Conservation (phyloP, 2,113 vertebrate genomes). For the Xerus inauris region DNA sequence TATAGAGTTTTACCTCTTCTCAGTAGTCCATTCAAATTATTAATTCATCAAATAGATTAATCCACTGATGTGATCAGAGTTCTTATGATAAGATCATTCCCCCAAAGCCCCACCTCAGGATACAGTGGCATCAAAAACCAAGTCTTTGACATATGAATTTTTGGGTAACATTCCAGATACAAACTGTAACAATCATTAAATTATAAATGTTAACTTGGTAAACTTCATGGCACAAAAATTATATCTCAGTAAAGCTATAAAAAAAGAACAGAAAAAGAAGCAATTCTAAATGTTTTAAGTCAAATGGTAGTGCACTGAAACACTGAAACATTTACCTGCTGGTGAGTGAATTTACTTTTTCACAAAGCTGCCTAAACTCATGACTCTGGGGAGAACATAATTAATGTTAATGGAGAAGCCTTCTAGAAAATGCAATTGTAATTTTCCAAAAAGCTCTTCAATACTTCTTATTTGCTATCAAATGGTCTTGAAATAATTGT, state of each 20-base stretch:
- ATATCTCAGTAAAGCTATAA: slow-evolving; percentile 27
- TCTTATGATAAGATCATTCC: too few relatives aligned
- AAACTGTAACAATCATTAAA: neutral
- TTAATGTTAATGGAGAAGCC: slow-evolving; percentile 59
- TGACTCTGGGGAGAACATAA: slow-evolving; percentile 35
- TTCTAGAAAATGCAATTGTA: slow-evolving; percentile 41
- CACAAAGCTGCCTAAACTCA: slow-evolving; percentile 59
- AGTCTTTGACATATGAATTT: too few relatives aligned
- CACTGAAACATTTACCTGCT: slow-evolving; percentile 49
- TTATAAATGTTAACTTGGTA: neutral
- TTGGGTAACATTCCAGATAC: neutral
- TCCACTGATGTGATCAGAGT: too few relatives aligned
- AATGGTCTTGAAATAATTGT: slow-evolving; percentile 73
- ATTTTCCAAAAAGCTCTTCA: slow-evolving; percentile 66
- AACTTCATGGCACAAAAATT: slow-evolving; percentile 10
- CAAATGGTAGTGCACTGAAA: slow-evolving; percentile 58
- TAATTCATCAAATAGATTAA: too few relatives aligned
- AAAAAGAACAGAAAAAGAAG: slow-evolving; percentile 29
- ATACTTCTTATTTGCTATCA: slow-evolving; percentile 61
- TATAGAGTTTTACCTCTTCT: too few relatives aligned
- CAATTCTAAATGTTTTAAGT: neutral
- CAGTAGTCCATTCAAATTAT: too few relatives aligned
- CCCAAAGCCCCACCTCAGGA: too few relatives aligned
- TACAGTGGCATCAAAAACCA: too few relatives aligned
- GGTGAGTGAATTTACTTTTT: slow-evolving; percentile 48